A percentile compares a stretch with the other conserved stretches of the same genome.
Conservation (phyloP, 2,888 invertebrate species). For the Scrobipalpa costella region DNA sequence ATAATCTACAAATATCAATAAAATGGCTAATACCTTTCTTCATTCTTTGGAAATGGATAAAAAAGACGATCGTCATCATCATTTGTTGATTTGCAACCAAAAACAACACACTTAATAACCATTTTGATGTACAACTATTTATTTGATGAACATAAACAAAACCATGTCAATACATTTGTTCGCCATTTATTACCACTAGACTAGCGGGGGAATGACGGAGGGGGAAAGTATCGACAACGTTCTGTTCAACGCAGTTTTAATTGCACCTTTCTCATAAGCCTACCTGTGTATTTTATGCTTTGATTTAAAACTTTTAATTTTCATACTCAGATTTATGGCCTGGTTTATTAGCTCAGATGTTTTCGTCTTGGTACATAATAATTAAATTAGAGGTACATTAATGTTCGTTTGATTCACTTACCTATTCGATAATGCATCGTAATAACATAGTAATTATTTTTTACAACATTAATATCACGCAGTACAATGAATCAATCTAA, state of each 20-base stretch:
- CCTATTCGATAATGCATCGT: no score
- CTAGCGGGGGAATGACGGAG: background rate
- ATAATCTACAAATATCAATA: background rate
- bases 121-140: slow-evolving; percentile 11
- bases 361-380: no score
- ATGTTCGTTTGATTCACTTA: no score
- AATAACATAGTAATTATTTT: no score
- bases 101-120: slow-evolving; percentile 16
- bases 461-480: no score
- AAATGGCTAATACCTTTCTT: slow-evolving; percentile 2
- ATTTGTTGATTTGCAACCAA: slow-evolving; percentile 12
- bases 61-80: slow-evolving; percentile 1
- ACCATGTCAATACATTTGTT: background rate
- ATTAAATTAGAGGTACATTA: no score
- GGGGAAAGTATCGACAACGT: background rate
- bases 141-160: slow-evolving; percentile 21
- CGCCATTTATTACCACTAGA: background rate
- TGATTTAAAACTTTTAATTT: no score
- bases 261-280: background rate
- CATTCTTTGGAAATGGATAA: slow-evolving; percentile 19
- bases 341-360: no score
- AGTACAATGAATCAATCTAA: no score
- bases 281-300: no score
- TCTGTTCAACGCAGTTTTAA: background rate
- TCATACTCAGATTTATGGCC: no score